These are phyloP conservation scores for Athalia rosae DNA, from an alignment of 2,888 invertebrate genomes.

Conservation along the genomic window DNA sequence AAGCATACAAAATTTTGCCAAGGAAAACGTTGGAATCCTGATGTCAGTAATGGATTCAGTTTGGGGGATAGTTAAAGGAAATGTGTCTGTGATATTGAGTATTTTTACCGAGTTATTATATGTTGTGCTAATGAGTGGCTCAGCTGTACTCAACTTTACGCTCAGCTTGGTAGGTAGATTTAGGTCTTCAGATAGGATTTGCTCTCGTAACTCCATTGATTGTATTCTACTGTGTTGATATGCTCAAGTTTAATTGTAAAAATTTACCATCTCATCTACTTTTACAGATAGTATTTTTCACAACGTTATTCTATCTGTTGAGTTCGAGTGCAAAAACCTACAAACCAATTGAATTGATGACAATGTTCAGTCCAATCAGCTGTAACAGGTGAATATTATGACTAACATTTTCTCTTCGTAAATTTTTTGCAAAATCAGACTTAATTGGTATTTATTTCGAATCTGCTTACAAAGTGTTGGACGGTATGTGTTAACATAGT, in stretches of 20 bases:
- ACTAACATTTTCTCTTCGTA: neutral
- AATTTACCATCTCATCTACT: slow-evolving; percentile 37
- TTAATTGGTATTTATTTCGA: slow-evolving; percentile 27
- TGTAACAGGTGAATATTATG: slow-evolving; percentile 75
- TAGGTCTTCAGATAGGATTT: slow-evolving; percentile 3
- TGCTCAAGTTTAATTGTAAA: too few relatives aligned
- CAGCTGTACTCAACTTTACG: slow-evolving; percentile 91
- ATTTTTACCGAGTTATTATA: slow-evolving; percentile 92
- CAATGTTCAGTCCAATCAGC: slow-evolving; percentile 86
- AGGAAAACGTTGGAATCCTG: slow-evolving; percentile 92
- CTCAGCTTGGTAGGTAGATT: slow-evolving; percentile 83
- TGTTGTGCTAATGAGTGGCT: slow-evolving; percentile 90
- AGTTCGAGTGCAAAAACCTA: slow-evolving; percentile 90
- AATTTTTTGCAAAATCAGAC: slow-evolving; percentile 10
- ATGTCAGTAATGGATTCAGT: slow-evolving; percentile 89
- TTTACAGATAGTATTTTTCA: slow-evolving; percentile 94
- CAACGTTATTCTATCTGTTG: slow-evolving; percentile 95
- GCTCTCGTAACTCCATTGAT: neutral
- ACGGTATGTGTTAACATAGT: slow-evolving; percentile 33
- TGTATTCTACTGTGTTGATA: neutral
- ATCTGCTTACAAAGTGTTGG: slow-evolving; percentile 39
- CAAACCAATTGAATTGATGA: slow-evolving; percentile 93
- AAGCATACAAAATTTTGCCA: slow-evolving; percentile 87
- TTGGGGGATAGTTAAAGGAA: slow-evolving; percentile 94
- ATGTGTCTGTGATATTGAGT: slow-evolving; percentile 89